phyloP scores from a whole-genome alignment of 2,797 vertebrate species.

The Oophaga sylvatica region DNA sequence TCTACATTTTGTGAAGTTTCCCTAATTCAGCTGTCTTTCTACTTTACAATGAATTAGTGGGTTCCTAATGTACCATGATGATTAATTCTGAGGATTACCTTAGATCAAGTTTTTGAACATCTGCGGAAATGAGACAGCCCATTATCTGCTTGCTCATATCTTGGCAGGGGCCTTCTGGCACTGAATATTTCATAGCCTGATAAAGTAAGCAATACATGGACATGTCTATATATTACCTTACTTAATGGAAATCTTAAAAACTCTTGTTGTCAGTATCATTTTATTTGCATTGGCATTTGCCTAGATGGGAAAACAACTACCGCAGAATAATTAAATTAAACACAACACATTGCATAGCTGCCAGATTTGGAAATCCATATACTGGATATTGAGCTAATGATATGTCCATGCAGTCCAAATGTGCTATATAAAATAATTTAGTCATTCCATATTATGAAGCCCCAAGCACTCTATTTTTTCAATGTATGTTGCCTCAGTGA shows the following conservation, averaged over 20 bases:
- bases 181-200: slow-evolving; percentile 35
- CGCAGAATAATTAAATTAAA: not conserved
- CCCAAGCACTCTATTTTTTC: not conserved
- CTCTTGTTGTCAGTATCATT: slow-evolving; percentile 18
- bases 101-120: slow-evolving; percentile 17
- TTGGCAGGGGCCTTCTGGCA: slow-evolving; percentile 41
- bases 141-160: slow-evolving; percentile 39
- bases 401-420: not conserved
- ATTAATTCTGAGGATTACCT: slow-evolving; percentile 38
- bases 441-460: not conserved
- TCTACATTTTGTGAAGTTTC: slow-evolving; percentile 19
- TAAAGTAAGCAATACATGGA: slow-evolving; percentile 40
- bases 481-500: not conserved
- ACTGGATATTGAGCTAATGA: not conserved
- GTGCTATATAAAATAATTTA: not conserved
- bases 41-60: slow-evolving; percentile 35
- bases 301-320: slow-evolving; percentile 24
- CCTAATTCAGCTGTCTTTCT: slow-evolving; percentile 37
- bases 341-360: not conserved
- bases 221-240: slow-evolving; percentile 41
- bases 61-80: slow-evolving; percentile 20
- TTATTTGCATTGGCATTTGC: slow-evolving; percentile 10
- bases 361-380: not conserved
- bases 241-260: slow-evolving; percentile 36
- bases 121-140: slow-evolving; percentile 19